Base-by-base conservation (phyloP, 2,113 vertebrate genomes). In the Channa argus region DNA sequence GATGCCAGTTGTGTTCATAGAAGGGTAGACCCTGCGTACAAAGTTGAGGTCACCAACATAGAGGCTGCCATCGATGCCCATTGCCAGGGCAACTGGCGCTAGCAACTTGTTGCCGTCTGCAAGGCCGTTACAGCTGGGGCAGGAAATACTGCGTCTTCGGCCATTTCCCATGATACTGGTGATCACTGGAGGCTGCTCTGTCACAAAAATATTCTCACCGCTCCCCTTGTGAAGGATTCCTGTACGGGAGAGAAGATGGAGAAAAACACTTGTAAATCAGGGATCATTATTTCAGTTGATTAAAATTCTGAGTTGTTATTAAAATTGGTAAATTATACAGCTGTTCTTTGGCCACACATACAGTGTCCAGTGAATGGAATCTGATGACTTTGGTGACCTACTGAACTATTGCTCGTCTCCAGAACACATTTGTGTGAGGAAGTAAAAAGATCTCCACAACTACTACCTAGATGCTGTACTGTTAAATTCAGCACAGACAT, bases 11-110 rank as follows among this genome's bases (percentile, higher is more conserved):
- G 98, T 98, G 37, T 99, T 99, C 89, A 97, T 95, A 52, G 97
- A 98, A 3, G 98, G 97, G 84, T 97, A 98, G 72, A 99, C 97
- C 71, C 98, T 95, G 49, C 98, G 96, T 24, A 99, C 96, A 45
- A 97, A 99, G 88, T 99, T 99, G 90, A 99, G 97, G 91, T 99
- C 98, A 5, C 98, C 98, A 5, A 99, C 96, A 3, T 96, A 99
- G 66, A 99, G 96, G 90, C 98, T 99, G 87, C 98, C 98, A 12
- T 99, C 98, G 3, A 95, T 92, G 61, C 98, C 98, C 74, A 96
- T 96, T 2, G 98, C 97, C 89, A 99, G 94, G n/a, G 97, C 97
- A 9, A 99, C 96, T 0, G 98, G 98, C n/a, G 98, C 98, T 90
- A 99, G 88, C 66, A 99, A 95, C 83, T 99, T 99, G 94, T 99